Base-by-base conservation (phyloP, 2,113 vertebrate genomes). In the Microtus ochrogaster region DNA sequence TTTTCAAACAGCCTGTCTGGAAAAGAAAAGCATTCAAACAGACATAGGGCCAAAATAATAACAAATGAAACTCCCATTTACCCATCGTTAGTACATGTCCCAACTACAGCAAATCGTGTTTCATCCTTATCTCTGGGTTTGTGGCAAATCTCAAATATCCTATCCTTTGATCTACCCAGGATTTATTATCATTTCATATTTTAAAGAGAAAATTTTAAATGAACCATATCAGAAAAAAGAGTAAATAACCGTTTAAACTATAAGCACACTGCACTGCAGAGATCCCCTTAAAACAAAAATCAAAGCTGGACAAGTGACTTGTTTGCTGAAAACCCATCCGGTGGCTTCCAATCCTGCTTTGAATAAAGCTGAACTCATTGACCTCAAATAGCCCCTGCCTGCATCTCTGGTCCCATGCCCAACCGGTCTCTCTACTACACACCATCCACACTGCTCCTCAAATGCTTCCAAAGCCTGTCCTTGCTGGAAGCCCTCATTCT, bases 121-220 rank as follows among this genome's bases (percentile, higher is more conserved):
- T 83, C 52, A 86, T 33, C 49, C 79, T 63, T 47, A 44, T 39
- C 36, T 91, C 83, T 86, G 49, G 76, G n/a, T 93, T 44, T 49
- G n/a, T 93, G 26, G 47, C 49, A 65, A 87, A 93, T 90, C 26
- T 72, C 72, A 91, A 83, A 36, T 61, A 68, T 17, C 36, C 86
- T 47, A 41, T 55, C 78, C 74, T 65, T 91, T 72, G 22, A 10
- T 82, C 74, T 86, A 39, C 44, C 70, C 52, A 39, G 47, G 58
- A 72, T 65, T 65, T 11, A 14, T n/a, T 85, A 63, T 65, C 81
- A 58, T 68, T 96, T 49, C 24, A 79, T 74, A 41, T 89, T 61
- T 74, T 63, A 92, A 92, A 93, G 30, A 79, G 26, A 92, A 30
- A 9, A 68, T 89, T 65, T 66, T 12, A 65, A 90, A 84, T 90